These are phyloP conservation scores for Cottus gobio DNA, from an alignment of 2,113 vertebrate species.

Conservation along the genomic window DNA sequence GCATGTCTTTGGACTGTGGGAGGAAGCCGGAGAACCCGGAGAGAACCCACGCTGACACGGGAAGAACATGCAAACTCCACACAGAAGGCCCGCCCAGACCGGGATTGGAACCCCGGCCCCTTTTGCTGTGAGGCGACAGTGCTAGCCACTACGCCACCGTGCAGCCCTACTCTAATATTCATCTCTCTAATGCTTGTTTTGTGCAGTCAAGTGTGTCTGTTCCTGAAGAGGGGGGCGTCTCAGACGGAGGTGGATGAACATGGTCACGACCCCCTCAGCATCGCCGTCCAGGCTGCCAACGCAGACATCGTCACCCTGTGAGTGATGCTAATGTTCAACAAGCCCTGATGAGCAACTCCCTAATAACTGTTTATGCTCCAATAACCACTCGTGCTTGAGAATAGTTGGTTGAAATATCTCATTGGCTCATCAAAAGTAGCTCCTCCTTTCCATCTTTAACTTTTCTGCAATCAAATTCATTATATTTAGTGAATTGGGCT, in stretches of 20 bases:
- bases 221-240: slow-evolving; percentile 96
- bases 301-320: slow-evolving; percentile 98
- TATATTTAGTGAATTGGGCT: background rate
- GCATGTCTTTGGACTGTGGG: too few species aligned
- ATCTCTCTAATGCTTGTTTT: background rate
- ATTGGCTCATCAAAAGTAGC: background rate
- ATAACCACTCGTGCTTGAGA: background rate
- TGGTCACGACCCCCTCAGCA: slow-evolving; percentile 93
- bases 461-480: background rate
- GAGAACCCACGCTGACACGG: too few species aligned
- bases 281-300: slow-evolving; percentile 96
- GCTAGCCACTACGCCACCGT: too few species aligned
- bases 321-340: slow-evolving; percentile 58
- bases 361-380: background rate
- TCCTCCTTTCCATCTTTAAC: background rate
- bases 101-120: too few species aligned
- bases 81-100: too few species aligned
- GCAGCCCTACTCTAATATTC: background rate
- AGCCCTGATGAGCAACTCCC: background rate
- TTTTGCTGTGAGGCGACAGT: too few species aligned
- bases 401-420: background rate
- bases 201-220: slow-evolving; percentile 94
- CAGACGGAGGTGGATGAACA: slow-evolving; percentile 94
- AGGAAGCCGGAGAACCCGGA: too few species aligned
- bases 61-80: too few species aligned